Evolutionary conservation across 1,140 invertebrate species (phyloP).

Genomic region (Panulirus ornatus): DNA sequence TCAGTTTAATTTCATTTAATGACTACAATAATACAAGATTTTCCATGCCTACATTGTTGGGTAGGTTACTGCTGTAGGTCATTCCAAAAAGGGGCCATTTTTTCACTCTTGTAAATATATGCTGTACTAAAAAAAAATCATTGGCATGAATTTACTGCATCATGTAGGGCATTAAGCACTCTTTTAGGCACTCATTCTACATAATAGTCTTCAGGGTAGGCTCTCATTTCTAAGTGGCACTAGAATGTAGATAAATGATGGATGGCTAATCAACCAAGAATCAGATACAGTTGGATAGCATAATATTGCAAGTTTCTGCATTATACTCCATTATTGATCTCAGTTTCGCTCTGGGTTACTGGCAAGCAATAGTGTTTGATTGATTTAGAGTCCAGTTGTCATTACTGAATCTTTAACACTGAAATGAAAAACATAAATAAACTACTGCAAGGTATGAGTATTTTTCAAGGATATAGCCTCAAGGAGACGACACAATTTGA

Average conservation of each 20-base stretch:
- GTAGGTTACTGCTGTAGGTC: conserved; percentile 32
- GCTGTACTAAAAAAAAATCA: background rate
- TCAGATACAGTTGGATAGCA: background rate
- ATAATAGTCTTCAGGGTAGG: background rate
- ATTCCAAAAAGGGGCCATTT: conserved; percentile 33
- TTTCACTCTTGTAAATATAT: background rate
- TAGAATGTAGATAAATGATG: background rate
- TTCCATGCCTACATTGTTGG: background rate
- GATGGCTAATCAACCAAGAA: background rate
- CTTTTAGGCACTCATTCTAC: background rate
- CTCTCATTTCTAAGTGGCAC: background rate
- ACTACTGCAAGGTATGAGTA: background rate
- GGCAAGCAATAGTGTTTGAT: background rate
- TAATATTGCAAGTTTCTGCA: background rate
- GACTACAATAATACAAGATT: background rate
- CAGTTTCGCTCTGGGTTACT: background rate
- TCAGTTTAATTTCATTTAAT: conserved; percentile 12
- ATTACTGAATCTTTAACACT: background rate
- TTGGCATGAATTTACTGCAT: conserved; percentile 31
- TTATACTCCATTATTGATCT: background rate
- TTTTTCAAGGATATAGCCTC: background rate
- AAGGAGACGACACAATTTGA: background rate
- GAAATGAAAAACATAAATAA: background rate
- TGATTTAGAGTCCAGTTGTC: background rate
- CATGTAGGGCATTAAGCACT: conserved; percentile 27